A percentile compares a stretch with the other conserved stretches of the same genome.
These are phyloP conservation scores for Semotilus atromaculatus DNA, from an alignment of 2,797 vertebrate species.

Conservation along the genomic window DNA sequence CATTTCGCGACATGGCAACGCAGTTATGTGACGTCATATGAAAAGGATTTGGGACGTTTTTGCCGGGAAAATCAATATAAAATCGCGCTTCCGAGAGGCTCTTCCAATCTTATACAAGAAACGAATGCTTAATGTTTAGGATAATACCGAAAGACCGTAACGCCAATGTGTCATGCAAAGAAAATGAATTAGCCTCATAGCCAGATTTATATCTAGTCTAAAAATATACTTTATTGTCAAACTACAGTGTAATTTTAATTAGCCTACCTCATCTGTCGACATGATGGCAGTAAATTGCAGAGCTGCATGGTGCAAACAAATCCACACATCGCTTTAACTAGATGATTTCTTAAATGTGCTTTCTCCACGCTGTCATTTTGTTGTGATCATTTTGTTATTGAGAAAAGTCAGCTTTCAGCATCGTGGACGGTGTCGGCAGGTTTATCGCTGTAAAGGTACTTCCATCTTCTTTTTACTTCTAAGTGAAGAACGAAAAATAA, in stretches of 20 bases:
- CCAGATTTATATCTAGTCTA: too few relatives aligned
- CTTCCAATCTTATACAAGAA: too few relatives aligned
- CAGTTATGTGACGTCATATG: too few relatives aligned
- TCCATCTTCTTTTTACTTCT: neutral
- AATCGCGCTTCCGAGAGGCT: too few relatives aligned
- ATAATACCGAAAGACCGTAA: neutral
- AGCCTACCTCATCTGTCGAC: neutral
- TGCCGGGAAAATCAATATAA: too few relatives aligned
- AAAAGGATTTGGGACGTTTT: too few relatives aligned
- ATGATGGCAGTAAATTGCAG: neutral
- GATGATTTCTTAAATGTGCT: neutral
- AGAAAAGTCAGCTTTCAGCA: neutral
- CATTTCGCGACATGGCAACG: too few relatives aligned
- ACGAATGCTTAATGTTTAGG: neutral
- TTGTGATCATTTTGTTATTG: neutral
- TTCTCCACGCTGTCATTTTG: neutral
- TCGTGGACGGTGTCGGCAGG: neutral
- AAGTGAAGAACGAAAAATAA: neutral
- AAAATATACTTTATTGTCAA: too few relatives aligned
- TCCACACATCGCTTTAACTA: neutral
- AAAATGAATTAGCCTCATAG: neutral
- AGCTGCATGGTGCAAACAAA: neutral
- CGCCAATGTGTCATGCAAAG: neutral
- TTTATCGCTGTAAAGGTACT: neutral
- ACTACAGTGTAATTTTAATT: neutral